Percentiles rank a stretch among this genome's conserved stretches.
These are phyloP conservation scores for Apaloderma vittatum DNA, from an alignment of 2,113 vertebrate genomes.

Conservation along the genomic window DNA sequence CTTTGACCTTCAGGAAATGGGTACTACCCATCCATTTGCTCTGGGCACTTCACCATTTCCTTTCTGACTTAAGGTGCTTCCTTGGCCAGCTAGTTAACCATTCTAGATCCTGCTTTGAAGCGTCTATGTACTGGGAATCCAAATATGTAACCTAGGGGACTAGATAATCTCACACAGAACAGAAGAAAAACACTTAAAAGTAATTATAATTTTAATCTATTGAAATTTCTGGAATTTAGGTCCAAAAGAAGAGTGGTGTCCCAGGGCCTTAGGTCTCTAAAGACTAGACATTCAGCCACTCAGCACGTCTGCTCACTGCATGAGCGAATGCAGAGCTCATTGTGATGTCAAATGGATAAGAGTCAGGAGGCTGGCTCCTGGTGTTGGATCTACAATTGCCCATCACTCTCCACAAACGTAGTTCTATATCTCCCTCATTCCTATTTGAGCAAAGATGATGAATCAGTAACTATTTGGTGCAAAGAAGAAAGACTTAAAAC, in stretches of 20 bases:
- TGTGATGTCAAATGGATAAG: not conserved
- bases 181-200: not conserved
- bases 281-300: not conserved
- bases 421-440: not conserved
- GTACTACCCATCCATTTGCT: not conserved
- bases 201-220: not conserved
- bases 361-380: not conserved
- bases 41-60: not conserved
- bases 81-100: not conserved
- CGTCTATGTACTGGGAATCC: not conserved
- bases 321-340: not conserved
- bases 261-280: not conserved
- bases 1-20: not conserved
- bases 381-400: not conserved
- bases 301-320: not conserved
- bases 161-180: not conserved
- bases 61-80: not conserved
- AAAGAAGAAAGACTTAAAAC: not conserved
- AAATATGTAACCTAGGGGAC: not conserved
- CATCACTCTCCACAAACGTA: fast-evolving
- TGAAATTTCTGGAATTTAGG: not conserved
- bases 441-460: not conserved
- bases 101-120: not conserved
- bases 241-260: not conserved
- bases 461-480: not conserved